Evolutionary conservation across 2,113 vertebrate species (phyloP), one percentile per base, ranked within the genome.

Genomic region (Loxodonta africana): DNA sequence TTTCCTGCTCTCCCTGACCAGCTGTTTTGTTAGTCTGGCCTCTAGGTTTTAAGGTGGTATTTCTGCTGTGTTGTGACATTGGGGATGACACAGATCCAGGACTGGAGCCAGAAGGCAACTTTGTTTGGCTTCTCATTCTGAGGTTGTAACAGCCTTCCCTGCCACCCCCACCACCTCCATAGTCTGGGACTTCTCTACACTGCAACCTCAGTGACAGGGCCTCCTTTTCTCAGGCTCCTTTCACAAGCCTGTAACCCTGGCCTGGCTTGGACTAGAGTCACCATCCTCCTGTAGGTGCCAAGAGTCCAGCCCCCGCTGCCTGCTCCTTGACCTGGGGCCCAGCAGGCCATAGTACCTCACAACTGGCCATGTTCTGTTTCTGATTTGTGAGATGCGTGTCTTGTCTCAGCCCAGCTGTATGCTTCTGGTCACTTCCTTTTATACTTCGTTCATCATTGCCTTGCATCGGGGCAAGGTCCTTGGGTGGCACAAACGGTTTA

Each of bases 331-430:
- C 57, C 46, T 9, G 76, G 15, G 51, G 37, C 51, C 90, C 23
- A 20, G 1, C n/a, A 3, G n/a, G 44, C 46, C 15, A 5, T 4
- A 5, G 17, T 41, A 23, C 33, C 76, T 67, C 78, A 10, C n/a
- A 71, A 4, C 7, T 60, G 23, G 0, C 14, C 0, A 0, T 10
- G 26, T 33, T 25, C 69, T 41, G 23, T 23, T 12, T 25, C 63
- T 41, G 60, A 0, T 0, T 20, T 8, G 44, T 23, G 78, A 20
- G 53, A 37, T 5, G 7, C 8, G 10, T 10, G 0, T 1, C 2
- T 0, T 0, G 30, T 2, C 30, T 46, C 26, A 15, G 30, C 15
- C 44, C 33, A 4, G 0, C 23, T 2, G 0, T 0, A 0, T 8
- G n/a, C 20, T 46, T 4, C 0, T 30, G 60, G 25, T 3, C 26